Base-by-base conservation (phyloP, 2,888 invertebrate species). In the Mythimna lalbum region DNA sequence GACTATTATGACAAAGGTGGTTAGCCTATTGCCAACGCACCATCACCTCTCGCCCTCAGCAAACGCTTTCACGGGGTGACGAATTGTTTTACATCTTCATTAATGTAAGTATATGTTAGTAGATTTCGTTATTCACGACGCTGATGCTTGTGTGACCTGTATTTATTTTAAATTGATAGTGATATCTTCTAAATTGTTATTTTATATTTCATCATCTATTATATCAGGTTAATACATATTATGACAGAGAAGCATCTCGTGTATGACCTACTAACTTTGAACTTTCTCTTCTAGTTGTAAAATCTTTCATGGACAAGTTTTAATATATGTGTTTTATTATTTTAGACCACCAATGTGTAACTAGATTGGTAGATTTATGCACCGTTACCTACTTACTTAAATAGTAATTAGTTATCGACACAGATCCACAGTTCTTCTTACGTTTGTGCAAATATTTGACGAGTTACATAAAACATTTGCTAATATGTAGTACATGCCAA, bases 371-470 rank as follows among this genome's bases (percentile, higher is more conserved):
- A 43, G 17, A 47, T 43, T 27, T 57, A 65, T 57, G 49, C 60
- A 52, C 56, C 36, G 55, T 73, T 62, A 67, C 73, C 52, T 69
- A 60, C 69, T 52, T 76, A 57, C 60, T 62, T 39, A 39, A 12
- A 12, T 73, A 33, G 49, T 56, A 52, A 53, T 59, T 66, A 69
- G 39, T 31, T 52, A 61, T 60, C 57, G 69, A 69, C 81, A 75
- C 52, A 81, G 56, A 69, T 78, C 19, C 43, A 17, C 73, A 39
- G 31, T 39, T 63, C 50, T 53, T 80, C 76, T 70, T 52, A 63
- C 60, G 72, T 81, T 76, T 73, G 69, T 56, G 73, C 67, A 76
- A 81, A 81, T 82, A 81, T 81, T 78, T 82, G 65, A 60, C 56
- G 27, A 39, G 69, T 81, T 81, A 81, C 61, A 27, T 81, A 74